phyloP scores from a whole-genome alignment of 2,797 vertebrate species.

The Pseudochromis fuscus region DNA sequence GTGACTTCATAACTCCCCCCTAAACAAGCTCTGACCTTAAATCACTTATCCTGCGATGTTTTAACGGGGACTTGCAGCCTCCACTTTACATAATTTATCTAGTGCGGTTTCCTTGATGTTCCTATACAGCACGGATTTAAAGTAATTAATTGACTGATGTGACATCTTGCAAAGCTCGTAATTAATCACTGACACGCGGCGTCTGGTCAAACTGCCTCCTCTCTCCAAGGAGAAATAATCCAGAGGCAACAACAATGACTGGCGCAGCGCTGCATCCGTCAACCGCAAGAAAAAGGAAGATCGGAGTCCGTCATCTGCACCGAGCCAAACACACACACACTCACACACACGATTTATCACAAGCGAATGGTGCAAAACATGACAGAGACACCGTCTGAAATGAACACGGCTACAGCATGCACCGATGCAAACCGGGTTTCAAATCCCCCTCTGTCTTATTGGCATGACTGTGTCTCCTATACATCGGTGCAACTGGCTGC shows the following conservation, averaged over 20 bases:
- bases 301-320: constrained; percentile 34
- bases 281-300: constrained; percentile 53
- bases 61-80: constrained; percentile 21
- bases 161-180: constrained; percentile 6
- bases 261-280: constrained; percentile 74
- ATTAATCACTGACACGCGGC: constrained; percentile 29
- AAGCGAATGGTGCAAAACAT: constrained; percentile 57
- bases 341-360: constrained; percentile 5
- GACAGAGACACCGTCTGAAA: constrained; percentile 77
- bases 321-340: constrained; percentile 16
- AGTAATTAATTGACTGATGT: constrained; percentile 14
- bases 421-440: constrained; percentile 22
- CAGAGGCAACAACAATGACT: constrained; percentile 53
- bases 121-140: neutral
- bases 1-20: constrained; percentile 35
- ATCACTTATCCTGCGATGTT: constrained; percentile 42
- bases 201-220: constrained; percentile 38
- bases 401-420: constrained; percentile 56
- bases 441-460: constrained; percentile 10
- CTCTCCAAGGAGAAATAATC: constrained; percentile 61
- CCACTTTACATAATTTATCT: neutral
- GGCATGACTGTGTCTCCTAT: constrained; percentile 8
- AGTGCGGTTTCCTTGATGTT: neutral
- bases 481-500: constrained; percentile 41
- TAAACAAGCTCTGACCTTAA: constrained; percentile 64